phyloP scores from a whole-genome alignment of 2,888 invertebrate species.

The Amiota minor region DNA sequence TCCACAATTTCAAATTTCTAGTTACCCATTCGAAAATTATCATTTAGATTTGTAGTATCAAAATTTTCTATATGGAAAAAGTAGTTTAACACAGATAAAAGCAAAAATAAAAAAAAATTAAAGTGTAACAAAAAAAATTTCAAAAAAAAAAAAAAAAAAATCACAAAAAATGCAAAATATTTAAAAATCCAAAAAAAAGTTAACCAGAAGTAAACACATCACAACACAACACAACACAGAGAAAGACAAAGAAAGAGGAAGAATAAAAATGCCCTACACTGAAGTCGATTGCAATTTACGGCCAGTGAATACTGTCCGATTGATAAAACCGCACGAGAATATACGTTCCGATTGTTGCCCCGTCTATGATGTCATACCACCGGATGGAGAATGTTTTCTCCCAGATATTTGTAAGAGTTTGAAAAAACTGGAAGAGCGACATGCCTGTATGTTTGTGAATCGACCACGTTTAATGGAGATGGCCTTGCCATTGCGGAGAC shows the following conservation, averaged over 20 bases:
- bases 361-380: slow-evolving; percentile 48
- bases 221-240: not conserved
- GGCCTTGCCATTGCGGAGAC: slow-evolving; percentile 46
- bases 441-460: slow-evolving; percentile 51
- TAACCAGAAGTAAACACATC: too few species aligned
- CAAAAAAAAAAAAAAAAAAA: not conserved
- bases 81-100: slow-evolving; percentile 8
- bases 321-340: slow-evolving; percentile 42
- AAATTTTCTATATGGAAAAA: not conserved
- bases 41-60: not conserved
- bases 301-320: slow-evolving; percentile 47
- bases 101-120: not conserved
- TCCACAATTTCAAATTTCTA: too few species aligned
- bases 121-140: slow-evolving; percentile 5
- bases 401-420: slow-evolving; percentile 55
- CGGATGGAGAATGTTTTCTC: slow-evolving; percentile 51
- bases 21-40: too few species aligned
- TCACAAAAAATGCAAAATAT: not conserved
- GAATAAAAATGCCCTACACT: slow-evolving; percentile 38
- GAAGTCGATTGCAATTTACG: slow-evolving; percentile 53
- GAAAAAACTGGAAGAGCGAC: slow-evolving; percentile 45
- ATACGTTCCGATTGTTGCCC: slow-evolving; percentile 58
- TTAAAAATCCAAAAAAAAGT: not conserved
- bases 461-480: slow-evolving; percentile 54
- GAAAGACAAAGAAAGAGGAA: not conserved